phyloP scores from a whole-genome alignment of 2,888 invertebrate genomes.

The Oxystoma pomonae region DNA sequence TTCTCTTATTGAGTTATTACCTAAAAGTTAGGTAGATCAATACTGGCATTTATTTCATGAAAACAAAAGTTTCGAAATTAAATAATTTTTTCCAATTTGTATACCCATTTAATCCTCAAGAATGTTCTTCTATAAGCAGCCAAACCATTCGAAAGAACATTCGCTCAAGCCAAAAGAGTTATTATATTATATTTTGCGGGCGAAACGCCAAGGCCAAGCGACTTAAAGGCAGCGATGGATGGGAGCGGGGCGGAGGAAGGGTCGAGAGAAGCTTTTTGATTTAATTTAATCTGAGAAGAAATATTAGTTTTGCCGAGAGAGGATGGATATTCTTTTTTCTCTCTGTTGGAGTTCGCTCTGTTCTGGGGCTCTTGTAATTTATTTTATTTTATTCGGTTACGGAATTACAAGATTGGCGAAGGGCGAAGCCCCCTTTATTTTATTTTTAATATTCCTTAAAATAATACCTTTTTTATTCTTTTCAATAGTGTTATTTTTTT shows the following conservation, averaged over 20 bases:
- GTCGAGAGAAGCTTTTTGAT: slow-evolving; percentile 42
- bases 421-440: neutral
- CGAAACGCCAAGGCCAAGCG: slow-evolving; percentile 34
- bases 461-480: no score
- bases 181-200: slow-evolving; percentile 43
- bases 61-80: no score
- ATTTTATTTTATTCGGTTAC: neutral
- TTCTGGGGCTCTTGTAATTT: neutral
- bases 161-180: slow-evolving; percentile 30
- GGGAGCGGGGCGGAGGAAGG: slow-evolving; percentile 7
- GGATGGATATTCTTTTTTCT: no score
- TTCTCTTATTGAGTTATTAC: no score
- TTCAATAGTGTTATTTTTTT: no score
- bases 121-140: neutral
- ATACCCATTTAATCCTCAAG: no score
- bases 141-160: neutral
- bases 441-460: neutral
- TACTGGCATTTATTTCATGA: no score
- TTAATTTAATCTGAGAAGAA: slow-evolving; percentile 49
- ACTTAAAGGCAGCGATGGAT: neutral
- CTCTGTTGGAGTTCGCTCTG: neutral
- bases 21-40: no score
- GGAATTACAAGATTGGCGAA: neutral
- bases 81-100: no score
- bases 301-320: slow-evolving; percentile 41